phyloP scores from a whole-genome alignment of 2,113 vertebrate genomes.

The Dermatemys mawii region DNA sequence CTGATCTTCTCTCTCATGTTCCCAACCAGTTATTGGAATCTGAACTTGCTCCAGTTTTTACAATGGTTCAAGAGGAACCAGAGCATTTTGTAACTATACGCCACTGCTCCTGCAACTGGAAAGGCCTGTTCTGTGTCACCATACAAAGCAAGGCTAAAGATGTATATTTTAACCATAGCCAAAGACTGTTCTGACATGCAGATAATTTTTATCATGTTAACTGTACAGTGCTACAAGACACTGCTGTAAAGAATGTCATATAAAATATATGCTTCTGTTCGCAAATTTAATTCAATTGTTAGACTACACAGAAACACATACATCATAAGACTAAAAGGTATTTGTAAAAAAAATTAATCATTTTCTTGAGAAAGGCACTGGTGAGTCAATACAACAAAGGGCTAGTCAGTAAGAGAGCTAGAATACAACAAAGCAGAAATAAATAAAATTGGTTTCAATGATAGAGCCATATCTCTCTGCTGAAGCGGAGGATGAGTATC shows the following conservation, averaged over 20 bases:
- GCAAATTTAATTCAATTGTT: not conserved
- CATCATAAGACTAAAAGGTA: conserved; percentile 13
- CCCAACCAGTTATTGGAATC: not conserved
- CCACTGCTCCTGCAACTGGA: not conserved
- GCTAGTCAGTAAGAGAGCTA: conserved; percentile 23
- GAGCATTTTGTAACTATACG: conserved; percentile 9
- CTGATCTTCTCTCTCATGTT: not conserved
- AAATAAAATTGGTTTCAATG: conserved; percentile 51
- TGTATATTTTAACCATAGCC: not conserved
- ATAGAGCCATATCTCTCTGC: conserved; percentile 24
- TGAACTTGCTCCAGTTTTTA: conserved; percentile 39
- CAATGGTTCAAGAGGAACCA: not conserved
- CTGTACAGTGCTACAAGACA: not conserved
- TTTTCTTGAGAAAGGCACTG: not conserved
- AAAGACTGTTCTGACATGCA: not conserved
- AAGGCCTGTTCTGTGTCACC: not conserved
- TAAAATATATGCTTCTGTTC: not conserved
- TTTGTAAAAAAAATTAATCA: not conserved
- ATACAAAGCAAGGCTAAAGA: not conserved
- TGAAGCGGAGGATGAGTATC: conserved; percentile 1
- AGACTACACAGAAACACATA: not conserved
- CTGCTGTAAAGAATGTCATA: not conserved
- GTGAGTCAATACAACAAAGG: conserved; percentile 31
- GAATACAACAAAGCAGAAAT: conserved; percentile 1
- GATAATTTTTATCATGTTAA: not conserved